Base-by-base conservation (phyloP, 2,113 vertebrate species). In the Acanthisitta chloris region DNA sequence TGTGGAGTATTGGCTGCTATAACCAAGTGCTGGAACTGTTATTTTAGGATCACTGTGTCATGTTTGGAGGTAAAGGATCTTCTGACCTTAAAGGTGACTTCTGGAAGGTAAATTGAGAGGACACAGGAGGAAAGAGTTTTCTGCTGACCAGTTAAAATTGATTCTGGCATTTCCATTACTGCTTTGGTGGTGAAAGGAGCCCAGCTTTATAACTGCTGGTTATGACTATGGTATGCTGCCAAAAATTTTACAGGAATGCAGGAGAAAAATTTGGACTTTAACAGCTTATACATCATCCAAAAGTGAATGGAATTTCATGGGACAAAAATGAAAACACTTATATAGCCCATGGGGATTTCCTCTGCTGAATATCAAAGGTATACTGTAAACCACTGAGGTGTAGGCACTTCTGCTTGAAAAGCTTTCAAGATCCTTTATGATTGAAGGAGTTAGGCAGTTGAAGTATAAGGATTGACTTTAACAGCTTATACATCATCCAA, bases 241-340 rank as follows among this genome's bases (percentile, higher is more conserved):
- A 95, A 87, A 88, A 89, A 61, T 40, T 40, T 46, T 74, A 38
- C 28, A 87, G 45, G 84, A 92, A 91, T 87, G 66, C 20, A 61
- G 23, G 58, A 85, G 78, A 81, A 89, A 90, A 96, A 91, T n/a
- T 69, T 86, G 23, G 59, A 77, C 21, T 90, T 49, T 12, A 92
- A 31, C 66, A 82, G 81, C 51, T 61, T 82, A 76, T 82, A 57
- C 62, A 89, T 95, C 18, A 59, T 80, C 34, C 70, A 88, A 54
- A 94, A 77, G 70, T 70, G 90, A 90, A 82, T 12, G 70, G 92
- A 90, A 96, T 95, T 94, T 82, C 81, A 66, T 93, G 74, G 85
- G 93, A 70, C 42, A 80, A 91, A n/a, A 94, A 94, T 42, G 49
- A 79, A 91, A 96, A 84, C 49, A 80, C 66, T 80, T 92, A 49